Evolutionary conservation across 2,797 vertebrate genomes (phyloP).

Genomic region (Cryptoprocta ferox): DNA sequence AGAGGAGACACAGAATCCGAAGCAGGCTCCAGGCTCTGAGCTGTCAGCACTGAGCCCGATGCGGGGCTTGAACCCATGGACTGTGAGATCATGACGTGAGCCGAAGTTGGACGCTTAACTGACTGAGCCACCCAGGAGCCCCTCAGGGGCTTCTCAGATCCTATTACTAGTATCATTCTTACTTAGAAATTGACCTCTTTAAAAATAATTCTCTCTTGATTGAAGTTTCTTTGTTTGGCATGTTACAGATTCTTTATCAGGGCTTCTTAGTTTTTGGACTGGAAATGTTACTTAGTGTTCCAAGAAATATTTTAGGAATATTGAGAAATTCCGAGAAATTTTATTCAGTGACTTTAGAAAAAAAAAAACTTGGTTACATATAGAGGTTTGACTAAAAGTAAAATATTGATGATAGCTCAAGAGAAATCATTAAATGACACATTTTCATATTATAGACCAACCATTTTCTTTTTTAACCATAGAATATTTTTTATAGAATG

Average conservation of each 20-base stretch:
- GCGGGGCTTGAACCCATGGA: too few relatives aligned
- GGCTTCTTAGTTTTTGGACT: constrained; percentile 4
- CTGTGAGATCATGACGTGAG: too few relatives aligned
- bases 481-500: not conserved
- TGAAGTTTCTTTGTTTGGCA: not conserved
- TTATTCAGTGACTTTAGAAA: constrained; percentile 20
- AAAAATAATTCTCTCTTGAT: not conserved
- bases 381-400: not conserved
- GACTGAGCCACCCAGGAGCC: too few relatives aligned
- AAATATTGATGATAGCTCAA: constrained; percentile 35
- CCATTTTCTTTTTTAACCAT: not conserved
- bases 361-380: constrained; percentile 28
- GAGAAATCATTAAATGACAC: constrained; percentile 6
- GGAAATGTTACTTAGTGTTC: constrained; percentile 28
- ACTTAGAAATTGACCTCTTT: constrained; percentile 28
- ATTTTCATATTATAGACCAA: not conserved
- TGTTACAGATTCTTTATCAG: constrained; percentile 23
- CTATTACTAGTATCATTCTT: constrained; percentile 1
- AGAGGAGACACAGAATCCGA: too few relatives aligned
- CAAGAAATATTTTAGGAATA: constrained; percentile 24
- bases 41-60: too few relatives aligned
- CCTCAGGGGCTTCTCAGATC: constrained; percentile 13
- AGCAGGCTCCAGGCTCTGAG: too few relatives aligned
- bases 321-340: constrained; percentile 18
- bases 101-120: too few relatives aligned